Percentiles rank a stretch among this genome's conserved stretches.
These are phyloP conservation scores for Dendrophyllia cribrosa DNA, from an alignment of 64 coral and sea anemone genomes.

Conservation along the genomic window DNA sequence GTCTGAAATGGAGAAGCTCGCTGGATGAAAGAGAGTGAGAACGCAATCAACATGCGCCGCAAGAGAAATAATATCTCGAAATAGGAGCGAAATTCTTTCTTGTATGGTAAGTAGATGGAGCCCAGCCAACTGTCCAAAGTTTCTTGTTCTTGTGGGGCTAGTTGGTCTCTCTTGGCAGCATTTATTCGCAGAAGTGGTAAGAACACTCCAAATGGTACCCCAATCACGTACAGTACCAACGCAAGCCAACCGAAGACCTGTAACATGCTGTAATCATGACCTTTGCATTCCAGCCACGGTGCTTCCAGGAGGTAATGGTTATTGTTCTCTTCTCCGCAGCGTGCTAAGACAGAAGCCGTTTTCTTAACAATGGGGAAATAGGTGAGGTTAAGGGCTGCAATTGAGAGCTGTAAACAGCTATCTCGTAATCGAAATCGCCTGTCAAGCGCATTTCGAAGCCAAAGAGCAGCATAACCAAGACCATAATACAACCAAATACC, in stretches of 20 bases:
- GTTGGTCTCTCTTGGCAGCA: neutral
- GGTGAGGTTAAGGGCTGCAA: slow-evolving; percentile 66
- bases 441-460: slow-evolving; percentile 10
- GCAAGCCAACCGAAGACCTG: slow-evolving; percentile 29
- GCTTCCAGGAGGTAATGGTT: slow-evolving; percentile 38
- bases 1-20: slow-evolving; percentile 26
- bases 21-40: slow-evolving; percentile 27
- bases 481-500: slow-evolving; percentile 33
- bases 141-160: slow-evolving; percentile 20
- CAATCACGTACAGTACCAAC: slow-evolving; percentile 41
- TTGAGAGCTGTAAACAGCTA: slow-evolving; percentile 37
- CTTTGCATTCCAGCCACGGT: slow-evolving; percentile 71
- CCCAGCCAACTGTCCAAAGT: slow-evolving; percentile 54
- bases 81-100: slow-evolving; percentile 33
- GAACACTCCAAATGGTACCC: slow-evolving; percentile 66
- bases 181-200: slow-evolving; percentile 30
- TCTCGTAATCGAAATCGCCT: slow-evolving; percentile 24
- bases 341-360: slow-evolving; percentile 52
- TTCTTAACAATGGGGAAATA: slow-evolving; percentile 77
- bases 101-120: slow-evolving; percentile 55
- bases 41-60: slow-evolving; percentile 40
- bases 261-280: slow-evolving; percentile 9
- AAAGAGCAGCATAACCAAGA: slow-evolving; percentile 1
- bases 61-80: slow-evolving; percentile 50
- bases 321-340: slow-evolving; percentile 21